Evolutionary conservation across 2,113 vertebrate species (phyloP).

Genomic region (Rhinopomastus cyanomelas): DNA sequence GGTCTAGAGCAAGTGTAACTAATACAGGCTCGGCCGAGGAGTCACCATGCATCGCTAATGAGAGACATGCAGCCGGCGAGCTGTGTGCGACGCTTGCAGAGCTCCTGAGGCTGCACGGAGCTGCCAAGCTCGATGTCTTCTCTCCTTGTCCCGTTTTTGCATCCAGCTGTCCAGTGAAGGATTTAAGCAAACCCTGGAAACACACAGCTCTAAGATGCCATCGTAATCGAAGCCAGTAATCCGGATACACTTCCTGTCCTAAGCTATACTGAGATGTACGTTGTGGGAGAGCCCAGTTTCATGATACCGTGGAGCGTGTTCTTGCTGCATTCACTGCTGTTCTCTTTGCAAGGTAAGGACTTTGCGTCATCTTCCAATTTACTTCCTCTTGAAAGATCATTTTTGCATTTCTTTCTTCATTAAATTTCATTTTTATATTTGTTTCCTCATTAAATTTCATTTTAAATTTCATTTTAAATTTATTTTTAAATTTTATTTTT

Average conservation of each 20-base stretch:
- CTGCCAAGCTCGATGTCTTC: conserved; percentile 20
- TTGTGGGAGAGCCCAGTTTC: conserved; percentile 86
- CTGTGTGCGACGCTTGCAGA: conserved; percentile 33
- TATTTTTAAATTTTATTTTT: too few species aligned
- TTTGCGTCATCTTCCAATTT: too few species aligned
- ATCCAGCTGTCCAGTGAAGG: conserved; percentile 9
- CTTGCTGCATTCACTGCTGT: conserved; percentile 82
- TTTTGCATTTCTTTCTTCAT: too few species aligned
- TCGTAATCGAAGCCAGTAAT: conserved; percentile 71
- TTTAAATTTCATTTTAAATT: too few species aligned
- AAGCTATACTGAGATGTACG: conserved; percentile 90
- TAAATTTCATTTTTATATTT: too few species aligned
- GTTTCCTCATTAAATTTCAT: too few species aligned
- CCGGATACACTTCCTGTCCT: conserved; percentile 72
- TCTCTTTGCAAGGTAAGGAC: conserved; percentile 87
- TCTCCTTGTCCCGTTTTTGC: neutral
- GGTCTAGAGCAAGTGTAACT: conserved; percentile 71
- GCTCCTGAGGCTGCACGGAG: conserved; percentile 39
- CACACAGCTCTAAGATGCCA: conserved; percentile 79
- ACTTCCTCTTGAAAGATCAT: too few species aligned
- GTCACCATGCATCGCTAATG: conserved; percentile 78
- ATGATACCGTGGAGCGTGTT: conserved; percentile 86
- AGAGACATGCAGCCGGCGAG: conserved; percentile 56
- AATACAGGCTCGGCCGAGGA: conserved; percentile 72
- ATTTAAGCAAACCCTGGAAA: neutral